phyloP scores from a whole-genome alignment of 2,797 vertebrate genomes.

The Enteromius thamalakanensis region DNA sequence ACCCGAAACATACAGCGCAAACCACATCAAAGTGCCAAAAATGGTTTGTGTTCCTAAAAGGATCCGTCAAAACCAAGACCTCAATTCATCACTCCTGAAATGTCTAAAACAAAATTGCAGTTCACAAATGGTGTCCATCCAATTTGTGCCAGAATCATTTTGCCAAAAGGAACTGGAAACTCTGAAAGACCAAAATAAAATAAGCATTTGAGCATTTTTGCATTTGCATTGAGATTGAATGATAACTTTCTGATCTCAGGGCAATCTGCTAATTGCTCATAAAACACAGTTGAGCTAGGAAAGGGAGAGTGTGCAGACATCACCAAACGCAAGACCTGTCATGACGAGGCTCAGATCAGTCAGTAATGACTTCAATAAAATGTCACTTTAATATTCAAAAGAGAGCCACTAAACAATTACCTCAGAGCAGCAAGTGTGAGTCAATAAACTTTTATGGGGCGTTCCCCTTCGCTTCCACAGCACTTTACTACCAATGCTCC shows the following conservation, averaged over 20 bases:
- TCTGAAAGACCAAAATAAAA: not conserved
- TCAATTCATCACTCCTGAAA: constrained; percentile 1
- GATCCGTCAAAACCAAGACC: not conserved
- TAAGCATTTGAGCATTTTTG: not conserved
- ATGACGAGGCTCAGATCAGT: constrained; percentile 27
- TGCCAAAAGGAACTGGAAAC: not conserved
- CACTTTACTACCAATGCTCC: constrained; percentile 71
- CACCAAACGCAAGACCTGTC: not conserved
- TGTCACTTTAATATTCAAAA: constrained; percentile 73
- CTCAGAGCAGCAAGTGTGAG: constrained; percentile 69
- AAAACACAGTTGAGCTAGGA: constrained; percentile 8
- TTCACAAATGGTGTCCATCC: not conserved
- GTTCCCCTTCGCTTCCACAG: constrained; percentile 69
- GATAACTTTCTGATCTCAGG: not conserved
- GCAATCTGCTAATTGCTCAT: not conserved
- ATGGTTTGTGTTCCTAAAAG: not conserved
- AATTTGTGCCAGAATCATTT: not conserved
- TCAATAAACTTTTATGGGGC: constrained; percentile 78
- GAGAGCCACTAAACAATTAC: constrained; percentile 72
- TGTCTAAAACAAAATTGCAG: not conserved
- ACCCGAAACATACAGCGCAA: not conserved
- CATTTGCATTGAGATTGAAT: not conserved
- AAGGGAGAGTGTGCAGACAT: not conserved
- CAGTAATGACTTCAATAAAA: constrained; percentile 78
- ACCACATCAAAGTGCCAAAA: not conserved